phyloP scores from a whole-genome alignment of 1,140 invertebrate species.

The Procambarus virginalis region DNA sequence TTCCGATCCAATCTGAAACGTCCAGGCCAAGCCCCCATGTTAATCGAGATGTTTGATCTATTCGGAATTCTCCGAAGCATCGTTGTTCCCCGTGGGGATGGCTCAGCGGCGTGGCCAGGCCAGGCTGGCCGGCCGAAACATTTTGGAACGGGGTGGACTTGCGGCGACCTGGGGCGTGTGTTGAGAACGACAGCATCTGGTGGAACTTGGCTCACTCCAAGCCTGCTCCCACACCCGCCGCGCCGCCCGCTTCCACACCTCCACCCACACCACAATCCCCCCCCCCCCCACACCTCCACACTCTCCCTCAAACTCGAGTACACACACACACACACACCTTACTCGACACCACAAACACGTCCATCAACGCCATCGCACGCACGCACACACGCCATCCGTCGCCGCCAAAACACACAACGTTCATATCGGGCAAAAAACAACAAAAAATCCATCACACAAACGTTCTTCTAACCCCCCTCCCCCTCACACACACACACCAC shows the following conservation, averaged over 20 bases:
- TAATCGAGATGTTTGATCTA: constrained; percentile 68
- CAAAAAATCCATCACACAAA: too few species aligned
- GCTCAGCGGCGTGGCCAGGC: constrained; percentile 5
- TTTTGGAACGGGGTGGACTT: constrained; percentile 31
- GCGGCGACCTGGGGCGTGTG: constrained; percentile 32
- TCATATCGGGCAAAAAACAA: too few species aligned
- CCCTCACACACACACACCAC: constrained; percentile 7
- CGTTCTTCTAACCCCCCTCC: neutral
- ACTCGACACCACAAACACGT: too few species aligned
- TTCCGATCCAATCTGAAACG: constrained; percentile 66
- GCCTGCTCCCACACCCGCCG: neutral
- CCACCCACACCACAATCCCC: neutral
- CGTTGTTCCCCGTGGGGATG: constrained; percentile 31
- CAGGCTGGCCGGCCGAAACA: constrained; percentile 30
- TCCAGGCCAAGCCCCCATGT: constrained; percentile 45
- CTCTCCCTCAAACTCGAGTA: too few species aligned
- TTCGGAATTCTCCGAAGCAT: constrained; percentile 47
- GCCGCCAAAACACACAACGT: too few species aligned
- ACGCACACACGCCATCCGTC: too few species aligned
- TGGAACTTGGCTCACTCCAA: constrained; percentile 61
- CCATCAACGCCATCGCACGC: too few species aligned
- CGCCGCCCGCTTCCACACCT: neutral
- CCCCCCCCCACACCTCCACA: too few species aligned
- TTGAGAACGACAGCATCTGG: constrained; percentile 66
- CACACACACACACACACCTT: too few species aligned